A percentile compares a stretch with the other conserved stretches of the same genome.
These are phyloP conservation scores for Nettapus auritus DNA, from an alignment of 2,113 vertebrate genomes.

Conservation along the genomic window DNA sequence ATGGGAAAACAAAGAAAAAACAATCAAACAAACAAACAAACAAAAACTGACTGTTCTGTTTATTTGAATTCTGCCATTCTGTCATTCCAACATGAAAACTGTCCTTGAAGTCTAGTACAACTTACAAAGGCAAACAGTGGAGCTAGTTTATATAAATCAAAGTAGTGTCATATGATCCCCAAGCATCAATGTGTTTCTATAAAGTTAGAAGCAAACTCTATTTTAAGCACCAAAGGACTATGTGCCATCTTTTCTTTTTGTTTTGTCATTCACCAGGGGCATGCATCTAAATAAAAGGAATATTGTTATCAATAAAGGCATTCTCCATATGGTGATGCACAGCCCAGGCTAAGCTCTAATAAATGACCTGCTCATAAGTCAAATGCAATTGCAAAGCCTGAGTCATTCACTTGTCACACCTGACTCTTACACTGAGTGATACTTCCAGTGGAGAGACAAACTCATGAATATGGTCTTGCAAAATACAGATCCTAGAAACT, in stretches of 20 bases:
- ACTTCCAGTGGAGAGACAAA: not conserved
- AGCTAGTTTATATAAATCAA: conserved; percentile 64
- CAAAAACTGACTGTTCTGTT: conserved; percentile 44
- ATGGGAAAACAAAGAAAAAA: conserved; percentile 41
- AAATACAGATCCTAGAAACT: not conserved
- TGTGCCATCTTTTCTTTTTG: not conserved
- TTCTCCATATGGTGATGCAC: not conserved
- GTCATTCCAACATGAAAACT: conserved; percentile 56
- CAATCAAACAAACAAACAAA: not conserved
- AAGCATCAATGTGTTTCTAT: conserved; percentile 27
- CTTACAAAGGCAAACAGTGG: conserved; percentile 48
- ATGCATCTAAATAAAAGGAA: not conserved
- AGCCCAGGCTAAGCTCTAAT: not conserved
- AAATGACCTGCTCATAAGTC: not conserved
- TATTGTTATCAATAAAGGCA: not conserved
- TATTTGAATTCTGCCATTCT: conserved; percentile 63
- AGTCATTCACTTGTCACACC: not conserved
- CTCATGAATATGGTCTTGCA: not conserved
- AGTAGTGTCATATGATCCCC: conserved; percentile 28
- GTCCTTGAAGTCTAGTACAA: conserved; percentile 59
- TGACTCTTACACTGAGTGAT: not conserved
- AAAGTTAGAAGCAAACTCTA: conserved; percentile 41
- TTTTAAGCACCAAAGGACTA: not conserved
- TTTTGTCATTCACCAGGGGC: not conserved
- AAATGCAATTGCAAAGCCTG: not conserved